Evolutionary conservation across 2,113 vertebrate species (phyloP).

Genomic region (Malurus elegans): DNA sequence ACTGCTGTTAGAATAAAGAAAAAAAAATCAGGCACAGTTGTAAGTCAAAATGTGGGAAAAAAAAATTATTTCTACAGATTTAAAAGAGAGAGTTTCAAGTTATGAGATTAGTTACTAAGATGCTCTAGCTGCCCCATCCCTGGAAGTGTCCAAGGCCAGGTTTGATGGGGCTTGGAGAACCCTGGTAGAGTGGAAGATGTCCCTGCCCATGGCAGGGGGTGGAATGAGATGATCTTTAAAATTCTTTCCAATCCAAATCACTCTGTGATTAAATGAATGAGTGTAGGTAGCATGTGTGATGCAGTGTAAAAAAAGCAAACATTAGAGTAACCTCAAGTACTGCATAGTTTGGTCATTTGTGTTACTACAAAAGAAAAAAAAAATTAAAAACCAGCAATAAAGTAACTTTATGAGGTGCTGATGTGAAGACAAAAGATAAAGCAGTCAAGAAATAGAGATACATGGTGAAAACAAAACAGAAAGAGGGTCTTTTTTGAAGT

Average conservation of each 20-base stretch:
- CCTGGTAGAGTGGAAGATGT: not conserved
- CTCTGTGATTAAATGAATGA: not conserved
- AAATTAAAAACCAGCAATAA: rapidly evolving
- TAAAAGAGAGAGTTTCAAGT: not conserved
- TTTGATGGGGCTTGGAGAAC: rapidly evolving
- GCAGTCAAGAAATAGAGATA: not conserved
- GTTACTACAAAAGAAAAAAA: not conserved
- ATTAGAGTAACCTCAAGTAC: not conserved
- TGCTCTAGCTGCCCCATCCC: not conserved
- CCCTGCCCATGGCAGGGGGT: not conserved
- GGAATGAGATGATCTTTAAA: not conserved
- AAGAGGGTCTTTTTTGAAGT: not conserved
- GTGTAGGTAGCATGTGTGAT: not conserved
- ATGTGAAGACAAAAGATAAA: not conserved
- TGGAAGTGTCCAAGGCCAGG: not conserved
- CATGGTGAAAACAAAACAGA: not conserved
- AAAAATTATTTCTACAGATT: not conserved
- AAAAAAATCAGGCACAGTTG: not conserved
- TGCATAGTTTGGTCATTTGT: not conserved
- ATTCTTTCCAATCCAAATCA: not conserved
- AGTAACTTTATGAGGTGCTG: not conserved
- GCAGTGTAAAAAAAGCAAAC: not conserved
- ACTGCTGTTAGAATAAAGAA: not conserved
- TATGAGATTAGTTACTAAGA: not conserved
- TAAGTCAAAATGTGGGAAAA: not conserved